Evolutionary conservation across 2,113 vertebrate genomes (phyloP), one percentile per base, ranked within the genome.

Genomic region (Apteryx mantelli): DNA sequence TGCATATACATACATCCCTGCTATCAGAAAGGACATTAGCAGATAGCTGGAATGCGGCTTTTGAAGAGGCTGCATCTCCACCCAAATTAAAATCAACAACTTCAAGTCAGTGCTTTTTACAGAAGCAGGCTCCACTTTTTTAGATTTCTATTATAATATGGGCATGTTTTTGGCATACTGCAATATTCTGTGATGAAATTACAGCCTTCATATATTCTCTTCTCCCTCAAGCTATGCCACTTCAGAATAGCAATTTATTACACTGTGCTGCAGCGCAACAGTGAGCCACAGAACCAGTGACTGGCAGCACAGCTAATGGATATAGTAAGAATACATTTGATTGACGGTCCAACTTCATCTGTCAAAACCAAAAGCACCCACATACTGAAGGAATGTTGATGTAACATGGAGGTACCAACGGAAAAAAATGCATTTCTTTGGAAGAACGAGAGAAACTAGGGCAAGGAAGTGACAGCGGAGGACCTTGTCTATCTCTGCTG

Each of bases 111-210:
- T 36, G 50, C 52, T 90, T 84, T 55, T 60, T 42, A 93, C 36
- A 77, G 71, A 46, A 65, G 38, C n/a, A 79, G 25, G n/a, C 70
- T 91, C 56, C 18, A 28, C n/a, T 56, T 65, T 55, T 93, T 96
- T 50, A 53, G 66, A 32, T 44, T 83, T 82, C 64, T 65, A 87
- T 89, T 77, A 32, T 46, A 86, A 65, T 32, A 78, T 3, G 17
- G 52, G n/a, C 69, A 69, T 30, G 36, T 75, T 93, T 91, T 86
- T 92, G 77, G 82, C 82, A 64, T 55, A 79, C 40, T 86, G 88
- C 79, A 94, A 90, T 97, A 96, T 83, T 86, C 85, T 15, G 3
- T 95, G 96, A 97, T 88, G 76, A 81, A 96, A 95, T 93, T 86
- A 94, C 52, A 64, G 88, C 63, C 82, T 96, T 95, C 71, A 74